These are phyloP conservation scores for Zaprionus africanus DNA, from an alignment of 1,140 invertebrate species.

Conservation along the genomic window DNA sequence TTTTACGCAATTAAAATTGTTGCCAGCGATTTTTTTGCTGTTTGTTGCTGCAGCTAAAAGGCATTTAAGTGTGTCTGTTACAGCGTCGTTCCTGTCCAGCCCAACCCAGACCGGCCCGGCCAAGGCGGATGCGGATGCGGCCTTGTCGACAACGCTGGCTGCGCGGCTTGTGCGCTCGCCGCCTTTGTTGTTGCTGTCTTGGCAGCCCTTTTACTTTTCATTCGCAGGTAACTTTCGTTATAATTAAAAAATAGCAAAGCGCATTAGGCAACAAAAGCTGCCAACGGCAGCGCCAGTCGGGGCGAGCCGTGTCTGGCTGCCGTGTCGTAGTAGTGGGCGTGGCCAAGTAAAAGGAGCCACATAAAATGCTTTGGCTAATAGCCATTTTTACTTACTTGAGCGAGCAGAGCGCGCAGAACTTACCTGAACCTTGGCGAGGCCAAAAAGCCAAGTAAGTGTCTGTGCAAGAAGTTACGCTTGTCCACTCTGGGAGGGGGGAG, in stretches of 20 bases:
- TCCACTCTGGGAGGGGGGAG: slow-evolving; percentile 39
- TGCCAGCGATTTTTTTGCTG: slow-evolving; percentile 69
- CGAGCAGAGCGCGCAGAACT: neutral
- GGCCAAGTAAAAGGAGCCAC: slow-evolving; percentile 71
- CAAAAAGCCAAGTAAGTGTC: slow-evolving; percentile 77
- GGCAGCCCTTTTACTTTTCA: slow-evolving; percentile 82
- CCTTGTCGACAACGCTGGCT: slow-evolving; percentile 34
- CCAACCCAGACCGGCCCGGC: slow-evolving; percentile 56
- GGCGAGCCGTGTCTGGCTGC: slow-evolving; percentile 12
- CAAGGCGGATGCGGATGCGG: slow-evolving; percentile 48
- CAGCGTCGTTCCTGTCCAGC: slow-evolving; percentile 53
- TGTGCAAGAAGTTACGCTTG: slow-evolving; percentile 66
- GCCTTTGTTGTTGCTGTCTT: slow-evolving; percentile 54
- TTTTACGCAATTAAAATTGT: slow-evolving; percentile 82
- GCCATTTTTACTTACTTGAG: slow-evolving; percentile 82
- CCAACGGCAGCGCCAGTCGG: slow-evolving; percentile 12
- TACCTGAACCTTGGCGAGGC: slow-evolving; percentile 45
- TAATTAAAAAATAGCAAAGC: slow-evolving; percentile 82
- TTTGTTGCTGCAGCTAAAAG: slow-evolving; percentile 56
- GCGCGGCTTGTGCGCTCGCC: slow-evolving; percentile 9
- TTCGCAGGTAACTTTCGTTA: slow-evolving; percentile 80
- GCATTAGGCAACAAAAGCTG: slow-evolving; percentile 78
- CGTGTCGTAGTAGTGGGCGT: slow-evolving; percentile 20
- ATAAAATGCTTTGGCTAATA: slow-evolving; percentile 82
- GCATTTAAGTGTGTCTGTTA: slow-evolving; percentile 61